Conservation (phyloP, 2,797 vertebrate genomes). For the Coranthus polyacanthus region DNA sequence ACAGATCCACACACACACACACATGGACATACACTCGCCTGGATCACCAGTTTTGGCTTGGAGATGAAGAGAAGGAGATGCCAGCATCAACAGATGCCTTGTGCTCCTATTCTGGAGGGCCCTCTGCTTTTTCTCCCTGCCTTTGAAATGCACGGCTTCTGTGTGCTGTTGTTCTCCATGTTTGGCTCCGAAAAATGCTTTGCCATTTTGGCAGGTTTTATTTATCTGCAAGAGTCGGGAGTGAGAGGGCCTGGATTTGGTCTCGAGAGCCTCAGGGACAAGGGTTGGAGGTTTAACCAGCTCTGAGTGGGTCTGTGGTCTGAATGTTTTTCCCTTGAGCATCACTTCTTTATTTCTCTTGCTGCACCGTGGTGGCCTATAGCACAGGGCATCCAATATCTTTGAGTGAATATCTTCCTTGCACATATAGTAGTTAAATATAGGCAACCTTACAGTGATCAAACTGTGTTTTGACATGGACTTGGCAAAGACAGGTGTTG, state of each 20-base stretch:
- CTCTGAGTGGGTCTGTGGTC: slow-evolving; percentile 56
- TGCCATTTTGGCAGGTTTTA: slow-evolving; percentile 73
- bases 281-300: slow-evolving; percentile 65
- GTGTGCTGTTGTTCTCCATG: slow-evolving; percentile 71
- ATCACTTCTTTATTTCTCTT: slow-evolving; percentile 20
- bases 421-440: slow-evolving; percentile 7
- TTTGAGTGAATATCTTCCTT: slow-evolving; percentile 30
- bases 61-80: slow-evolving; percentile 72
- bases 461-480: slow-evolving; percentile 32
- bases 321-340: slow-evolving; percentile 44
- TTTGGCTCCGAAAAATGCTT: slow-evolving; percentile 64
- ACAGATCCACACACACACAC: slow-evolving; percentile 25
- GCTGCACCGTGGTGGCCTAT: slow-evolving; percentile 27
- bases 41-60: slow-evolving; percentile 78
- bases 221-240: slow-evolving; percentile 72
- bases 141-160: slow-evolving; percentile 73
- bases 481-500: slow-evolving; percentile 14
- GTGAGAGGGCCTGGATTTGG: slow-evolving; percentile 62
- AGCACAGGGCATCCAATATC: slow-evolving; percentile 23
- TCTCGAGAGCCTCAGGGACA: slow-evolving; percentile 63
- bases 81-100: slow-evolving; percentile 87
- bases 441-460: slow-evolving; percentile 19
- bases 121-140: slow-evolving; percentile 63
- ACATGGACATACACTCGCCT: slow-evolving; percentile 49
- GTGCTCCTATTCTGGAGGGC: slow-evolving; percentile 79